Conservation (phyloP, 2,888 invertebrate species). For the Acronicta psi region DNA sequence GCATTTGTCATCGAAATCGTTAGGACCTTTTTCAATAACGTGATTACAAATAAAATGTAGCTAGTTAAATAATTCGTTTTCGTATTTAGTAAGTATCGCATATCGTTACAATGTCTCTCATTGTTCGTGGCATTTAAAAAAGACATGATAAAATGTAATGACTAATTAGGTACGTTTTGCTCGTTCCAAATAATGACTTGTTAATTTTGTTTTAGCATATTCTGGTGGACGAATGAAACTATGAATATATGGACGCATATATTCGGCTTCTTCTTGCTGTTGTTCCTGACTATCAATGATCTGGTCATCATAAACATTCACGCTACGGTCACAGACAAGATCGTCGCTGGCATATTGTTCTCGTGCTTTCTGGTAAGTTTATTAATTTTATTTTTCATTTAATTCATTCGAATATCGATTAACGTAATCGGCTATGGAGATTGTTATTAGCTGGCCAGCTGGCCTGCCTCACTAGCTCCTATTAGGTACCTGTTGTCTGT, state of each 20-base stretch:
- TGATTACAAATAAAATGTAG: too few species aligned
- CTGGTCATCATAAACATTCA: conserved; percentile 93
- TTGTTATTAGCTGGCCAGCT: too few species aligned
- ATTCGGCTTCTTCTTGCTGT: conserved; percentile 95
- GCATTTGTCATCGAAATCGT: too few species aligned
- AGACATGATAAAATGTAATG: too few species aligned
- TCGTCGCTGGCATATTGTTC: conserved; percentile 94
- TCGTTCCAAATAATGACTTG: conserved; percentile 21
- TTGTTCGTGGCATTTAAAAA: too few species aligned
- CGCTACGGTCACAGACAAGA: conserved; percentile 94
- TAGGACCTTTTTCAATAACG: too few species aligned
- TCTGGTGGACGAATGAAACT: conserved; percentile 99
- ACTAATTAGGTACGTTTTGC: too few species aligned
- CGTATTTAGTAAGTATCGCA: too few species aligned
- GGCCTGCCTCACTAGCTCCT: too few species aligned
- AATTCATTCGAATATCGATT: not conserved
- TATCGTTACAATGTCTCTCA: too few species aligned
- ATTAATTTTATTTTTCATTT: conserved; percentile 3
- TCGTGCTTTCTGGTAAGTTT: conserved; percentile 95
- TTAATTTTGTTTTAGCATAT: conserved; percentile 90
- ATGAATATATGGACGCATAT: conserved; percentile 99
- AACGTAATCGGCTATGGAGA: not conserved
- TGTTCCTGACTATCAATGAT: conserved; percentile 95
- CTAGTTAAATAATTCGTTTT: too few species aligned
- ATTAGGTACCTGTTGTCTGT: too few species aligned